phyloP scores from a whole-genome alignment of 2,113 vertebrate species.

The Ailuropoda melanoleuca region DNA sequence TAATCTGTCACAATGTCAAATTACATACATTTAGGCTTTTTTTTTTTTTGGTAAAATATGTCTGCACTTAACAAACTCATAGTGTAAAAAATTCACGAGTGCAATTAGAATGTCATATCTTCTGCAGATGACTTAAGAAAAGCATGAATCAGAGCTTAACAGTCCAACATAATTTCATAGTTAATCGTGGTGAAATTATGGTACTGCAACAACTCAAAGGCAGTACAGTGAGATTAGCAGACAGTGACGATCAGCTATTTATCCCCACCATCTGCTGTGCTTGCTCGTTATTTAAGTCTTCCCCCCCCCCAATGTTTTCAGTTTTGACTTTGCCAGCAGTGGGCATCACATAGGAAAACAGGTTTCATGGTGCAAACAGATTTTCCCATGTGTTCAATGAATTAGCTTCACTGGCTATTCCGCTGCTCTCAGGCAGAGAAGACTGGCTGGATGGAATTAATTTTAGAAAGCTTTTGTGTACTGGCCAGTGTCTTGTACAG shows the following conservation, averaged over 20 bases:
- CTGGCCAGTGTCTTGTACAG: not conserved
- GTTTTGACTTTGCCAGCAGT: constrained; percentile 50
- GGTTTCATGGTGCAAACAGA: constrained; percentile 61
- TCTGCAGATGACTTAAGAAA: constrained; percentile 78
- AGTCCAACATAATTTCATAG: constrained; percentile 80
- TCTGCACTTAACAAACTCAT: constrained; percentile 82
- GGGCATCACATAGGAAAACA: constrained; percentile 38
- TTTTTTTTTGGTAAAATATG: constrained; percentile 75
- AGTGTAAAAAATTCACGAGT: constrained; percentile 80
- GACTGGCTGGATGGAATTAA: constrained; percentile 1
- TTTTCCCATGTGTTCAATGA: constrained; percentile 49
- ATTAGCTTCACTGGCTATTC: constrained; percentile 39
- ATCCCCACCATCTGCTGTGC: constrained; percentile 9
- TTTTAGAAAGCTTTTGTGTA: constrained; percentile 3
- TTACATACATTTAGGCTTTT: constrained; percentile 79
- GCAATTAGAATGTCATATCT: constrained; percentile 84
- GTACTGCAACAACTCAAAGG: constrained; percentile 55
- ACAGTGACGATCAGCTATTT: constrained; percentile 61
- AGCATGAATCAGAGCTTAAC: constrained; percentile 76
- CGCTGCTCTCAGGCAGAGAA: not conserved
- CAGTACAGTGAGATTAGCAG: constrained; percentile 59
- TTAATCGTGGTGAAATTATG: constrained; percentile 76
- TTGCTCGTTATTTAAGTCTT: constrained; percentile 57
- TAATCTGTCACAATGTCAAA: constrained; percentile 85
- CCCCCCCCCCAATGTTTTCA: not conserved